A percentile compares a stretch with the other conserved stretches of the same genome.
Conservation (phyloP, 1,140 invertebrate genomes). For the Myzus persicae region DNA sequence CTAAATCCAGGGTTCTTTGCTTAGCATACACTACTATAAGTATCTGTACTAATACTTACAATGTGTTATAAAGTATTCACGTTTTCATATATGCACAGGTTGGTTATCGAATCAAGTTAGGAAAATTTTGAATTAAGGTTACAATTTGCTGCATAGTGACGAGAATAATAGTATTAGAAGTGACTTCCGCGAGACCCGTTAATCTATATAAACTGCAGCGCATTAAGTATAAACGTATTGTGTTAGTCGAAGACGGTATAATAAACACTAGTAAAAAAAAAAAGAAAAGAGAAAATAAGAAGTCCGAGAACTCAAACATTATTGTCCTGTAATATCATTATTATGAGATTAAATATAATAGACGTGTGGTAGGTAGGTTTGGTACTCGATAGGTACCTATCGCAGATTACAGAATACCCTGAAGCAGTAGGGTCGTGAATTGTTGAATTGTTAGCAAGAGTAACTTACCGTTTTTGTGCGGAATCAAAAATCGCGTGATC, state of each 20-base stretch:
- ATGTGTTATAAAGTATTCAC: neutral
- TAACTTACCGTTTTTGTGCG: neutral
- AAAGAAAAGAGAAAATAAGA: neutral
- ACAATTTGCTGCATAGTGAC: neutral
- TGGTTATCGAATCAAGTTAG: neutral
- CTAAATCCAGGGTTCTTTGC: no score
- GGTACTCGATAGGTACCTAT: neutral
- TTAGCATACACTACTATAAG: neutral
- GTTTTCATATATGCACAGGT: neutral
- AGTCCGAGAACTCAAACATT: neutral
- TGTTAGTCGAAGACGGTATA: neutral
- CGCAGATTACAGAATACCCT: neutral
- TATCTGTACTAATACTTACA: neutral
- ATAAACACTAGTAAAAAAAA: neutral
- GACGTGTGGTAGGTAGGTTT: neutral
- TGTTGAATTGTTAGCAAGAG: neutral
- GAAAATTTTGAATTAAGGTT: neutral
- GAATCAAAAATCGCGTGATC: neutral
- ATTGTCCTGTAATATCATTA: neutral
- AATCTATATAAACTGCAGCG: neutral
- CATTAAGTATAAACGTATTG: neutral
- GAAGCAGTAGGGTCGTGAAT: neutral
- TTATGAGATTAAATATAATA: neutral
- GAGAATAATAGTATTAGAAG: neutral
- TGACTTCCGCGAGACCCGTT: neutral